Evolutionary conservation across 2,797 vertebrate species (phyloP).

Genomic region (Mormyrus hasselquistii): DNA sequence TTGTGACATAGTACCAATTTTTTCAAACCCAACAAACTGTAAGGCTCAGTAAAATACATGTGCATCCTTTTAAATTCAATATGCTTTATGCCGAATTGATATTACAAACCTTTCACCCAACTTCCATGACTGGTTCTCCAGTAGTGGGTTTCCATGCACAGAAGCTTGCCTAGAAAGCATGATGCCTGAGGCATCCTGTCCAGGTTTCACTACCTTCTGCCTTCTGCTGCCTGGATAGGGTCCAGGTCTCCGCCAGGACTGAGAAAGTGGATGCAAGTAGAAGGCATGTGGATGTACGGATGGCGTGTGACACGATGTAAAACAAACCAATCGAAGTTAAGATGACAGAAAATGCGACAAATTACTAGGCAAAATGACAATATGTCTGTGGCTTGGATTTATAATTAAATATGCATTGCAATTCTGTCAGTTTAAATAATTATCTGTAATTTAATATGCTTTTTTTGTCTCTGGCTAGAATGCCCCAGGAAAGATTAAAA

Average conservation of each 20-base stretch:
- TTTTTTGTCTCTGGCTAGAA: background rate
- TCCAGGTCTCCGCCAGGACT: background rate
- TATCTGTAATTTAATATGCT: background rate
- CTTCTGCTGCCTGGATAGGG: background rate
- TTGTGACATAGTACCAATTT: background rate
- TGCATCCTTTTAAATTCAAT: background rate
- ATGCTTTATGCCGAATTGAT: background rate
- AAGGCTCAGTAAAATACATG: background rate
- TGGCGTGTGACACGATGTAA: background rate
- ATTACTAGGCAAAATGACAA: background rate
- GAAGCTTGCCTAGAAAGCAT: background rate
- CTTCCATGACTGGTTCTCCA: background rate
- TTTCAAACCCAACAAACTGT: background rate
- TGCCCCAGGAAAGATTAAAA: conserved; percentile 11
- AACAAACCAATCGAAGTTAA: background rate
- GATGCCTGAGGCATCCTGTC: background rate
- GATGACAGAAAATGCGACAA: background rate
- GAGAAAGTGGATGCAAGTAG: background rate
- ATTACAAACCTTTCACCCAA: background rate
- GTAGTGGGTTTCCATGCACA: background rate
- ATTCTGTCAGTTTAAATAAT: background rate
- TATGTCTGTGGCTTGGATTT: background rate
- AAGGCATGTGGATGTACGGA: background rate
- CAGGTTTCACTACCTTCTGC: background rate
- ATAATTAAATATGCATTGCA: background rate